phyloP scores from a whole-genome alignment of 2,888 invertebrate genomes.

The Deilephila elpenor region DNA sequence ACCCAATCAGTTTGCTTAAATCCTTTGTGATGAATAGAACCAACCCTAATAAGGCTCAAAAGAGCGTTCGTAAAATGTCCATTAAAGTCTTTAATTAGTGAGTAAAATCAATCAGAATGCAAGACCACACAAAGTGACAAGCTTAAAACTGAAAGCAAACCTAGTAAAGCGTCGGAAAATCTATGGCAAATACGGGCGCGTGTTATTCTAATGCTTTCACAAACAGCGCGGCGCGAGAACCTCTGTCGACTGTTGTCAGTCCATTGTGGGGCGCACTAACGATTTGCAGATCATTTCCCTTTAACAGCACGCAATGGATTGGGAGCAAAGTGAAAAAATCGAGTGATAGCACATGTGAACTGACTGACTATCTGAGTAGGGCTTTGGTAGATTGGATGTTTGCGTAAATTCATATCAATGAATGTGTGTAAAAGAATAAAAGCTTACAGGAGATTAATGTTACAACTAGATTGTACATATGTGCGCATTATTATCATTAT shows the following conservation, averaged over 20 bases:
- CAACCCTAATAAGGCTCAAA: too few species aligned
- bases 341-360: not conserved
- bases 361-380: not conserved
- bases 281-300: conserved; percentile 22
- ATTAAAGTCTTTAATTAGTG: conserved; percentile 22
- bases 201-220: conserved; percentile 71
- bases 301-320: conserved; percentile 7
- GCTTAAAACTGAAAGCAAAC: conserved; percentile 75
- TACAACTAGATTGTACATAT: too few species aligned
- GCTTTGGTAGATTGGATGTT: too few species aligned
- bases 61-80: too few species aligned
- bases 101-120: conserved; percentile 45
- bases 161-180: conserved; percentile 65
- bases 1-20: too few species aligned
- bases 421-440: too few species aligned
- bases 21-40: too few species aligned
- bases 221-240: conserved; percentile 59
- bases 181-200: conserved; percentile 71
- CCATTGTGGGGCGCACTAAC: conserved; percentile 39
- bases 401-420: too few species aligned
- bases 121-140: conserved; percentile 74
- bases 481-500: too few species aligned
- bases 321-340: not conserved
- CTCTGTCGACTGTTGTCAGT: conserved; percentile 39
- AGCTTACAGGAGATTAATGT: too few species aligned